A percentile compares a stretch with the other conserved stretches of the same genome.
Conservation (phyloP, 1,140 invertebrate genomes). For the Cyclargus thomasi region DNA sequence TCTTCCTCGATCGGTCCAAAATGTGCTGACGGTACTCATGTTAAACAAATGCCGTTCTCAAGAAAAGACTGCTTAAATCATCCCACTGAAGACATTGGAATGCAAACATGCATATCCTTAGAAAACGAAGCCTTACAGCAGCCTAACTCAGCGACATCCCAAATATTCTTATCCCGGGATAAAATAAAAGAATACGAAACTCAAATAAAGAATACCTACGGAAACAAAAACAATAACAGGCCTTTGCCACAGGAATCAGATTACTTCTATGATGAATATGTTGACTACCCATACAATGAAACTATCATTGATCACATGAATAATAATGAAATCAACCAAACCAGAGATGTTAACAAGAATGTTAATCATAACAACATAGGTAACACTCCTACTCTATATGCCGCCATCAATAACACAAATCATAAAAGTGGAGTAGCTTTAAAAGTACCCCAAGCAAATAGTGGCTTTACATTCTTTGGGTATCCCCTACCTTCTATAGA, state of each 20-base stretch:
- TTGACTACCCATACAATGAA: slow-evolving; percentile 82
- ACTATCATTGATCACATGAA: slow-evolving; percentile 65
- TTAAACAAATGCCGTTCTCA: slow-evolving; percentile 82
- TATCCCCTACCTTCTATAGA: slow-evolving; percentile 85
- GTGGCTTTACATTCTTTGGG: slow-evolving; percentile 88
- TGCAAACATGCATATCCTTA: slow-evolving; percentile 76
- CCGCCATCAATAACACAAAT: slow-evolving; percentile 75
- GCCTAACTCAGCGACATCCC: slow-evolving; percentile 69
- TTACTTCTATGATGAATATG: slow-evolving; percentile 88
- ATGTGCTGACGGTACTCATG: slow-evolving; percentile 83
- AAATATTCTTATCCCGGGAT: slow-evolving; percentile 74
- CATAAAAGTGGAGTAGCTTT: slow-evolving; percentile 43
- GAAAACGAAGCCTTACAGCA: slow-evolving; percentile 78
- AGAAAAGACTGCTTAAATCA: slow-evolving; percentile 78
- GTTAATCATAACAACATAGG: slow-evolving; percentile 58
- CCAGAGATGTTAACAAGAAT: slow-evolving; percentile 38
- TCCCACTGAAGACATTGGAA: slow-evolving; percentile 64
- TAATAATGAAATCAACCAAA: slow-evolving; percentile 45
- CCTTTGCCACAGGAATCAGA: slow-evolving; percentile 83
- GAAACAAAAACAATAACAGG: slow-evolving; percentile 61
- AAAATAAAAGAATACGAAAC: slow-evolving; percentile 69
- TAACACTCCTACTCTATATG: slow-evolving; percentile 81
- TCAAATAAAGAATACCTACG: slow-evolving; percentile 57
- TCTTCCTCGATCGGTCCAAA: slow-evolving; percentile 81
- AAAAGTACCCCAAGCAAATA: slow-evolving; percentile 55